These are phyloP conservation scores for Plebejus anna DNA, from an alignment of 2,888 invertebrate genomes.

Conservation along the genomic window DNA sequence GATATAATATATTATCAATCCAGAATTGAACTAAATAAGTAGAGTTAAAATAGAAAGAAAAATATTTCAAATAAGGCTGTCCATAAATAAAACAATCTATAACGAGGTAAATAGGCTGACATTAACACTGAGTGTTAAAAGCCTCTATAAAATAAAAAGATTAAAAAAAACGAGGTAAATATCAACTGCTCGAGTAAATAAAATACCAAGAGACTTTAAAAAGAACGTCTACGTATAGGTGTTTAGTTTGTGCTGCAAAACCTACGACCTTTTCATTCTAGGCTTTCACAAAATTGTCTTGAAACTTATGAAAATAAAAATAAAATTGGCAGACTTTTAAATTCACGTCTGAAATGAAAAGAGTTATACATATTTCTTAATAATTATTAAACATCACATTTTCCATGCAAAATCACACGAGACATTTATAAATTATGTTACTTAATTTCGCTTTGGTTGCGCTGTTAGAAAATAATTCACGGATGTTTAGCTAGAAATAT, in stretches of 20 bases:
- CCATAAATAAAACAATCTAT: slow-evolving; percentile 27
- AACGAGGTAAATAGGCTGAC: slow-evolving; percentile 29
- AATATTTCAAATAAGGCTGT: background rate
- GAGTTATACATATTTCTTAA: slow-evolving; percentile 42
- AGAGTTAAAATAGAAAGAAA: background rate
- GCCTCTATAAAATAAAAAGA: too few species aligned
- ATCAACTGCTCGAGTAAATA: slow-evolving; percentile 27
- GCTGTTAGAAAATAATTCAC: slow-evolving; percentile 34
- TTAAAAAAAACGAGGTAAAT: slow-evolving; percentile 28
- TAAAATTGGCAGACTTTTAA: slow-evolving; percentile 55
- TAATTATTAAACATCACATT: slow-evolving; percentile 28
- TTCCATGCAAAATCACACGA: slow-evolving; percentile 26
- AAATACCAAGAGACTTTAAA: background rate
- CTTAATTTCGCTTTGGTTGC: slow-evolving; percentile 51
- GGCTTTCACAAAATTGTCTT: slow-evolving; percentile 50
- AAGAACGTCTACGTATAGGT: slow-evolving; percentile 2
- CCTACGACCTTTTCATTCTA: slow-evolving; percentile 57
- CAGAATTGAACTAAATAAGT: background rate
- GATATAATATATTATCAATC: background rate
- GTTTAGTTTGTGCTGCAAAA: slow-evolving; percentile 33
- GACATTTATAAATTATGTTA: slow-evolving; percentile 25
- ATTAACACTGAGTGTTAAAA: too few species aligned
- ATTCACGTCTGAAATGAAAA: slow-evolving; percentile 64
- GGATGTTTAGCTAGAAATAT: slow-evolving; percentile 15
- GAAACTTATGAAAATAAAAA: slow-evolving; percentile 34